Conservation (phyloP, 2,113 vertebrate genomes). For the Cacatua alba region DNA sequence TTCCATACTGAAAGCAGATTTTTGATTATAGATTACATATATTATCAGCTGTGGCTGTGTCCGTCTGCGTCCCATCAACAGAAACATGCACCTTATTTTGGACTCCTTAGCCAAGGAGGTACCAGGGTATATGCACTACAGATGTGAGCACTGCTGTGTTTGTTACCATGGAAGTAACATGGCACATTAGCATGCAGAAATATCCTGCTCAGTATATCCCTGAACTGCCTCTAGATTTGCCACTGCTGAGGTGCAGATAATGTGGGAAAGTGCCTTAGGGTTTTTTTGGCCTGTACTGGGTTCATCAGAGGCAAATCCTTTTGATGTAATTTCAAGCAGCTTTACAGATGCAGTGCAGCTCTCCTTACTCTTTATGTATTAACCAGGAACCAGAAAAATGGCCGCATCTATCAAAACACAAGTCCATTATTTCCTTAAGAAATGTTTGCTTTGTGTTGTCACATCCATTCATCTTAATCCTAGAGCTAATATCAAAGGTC, state of each 20-base stretch:
- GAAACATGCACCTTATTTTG: background rate
- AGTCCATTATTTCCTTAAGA: background rate
- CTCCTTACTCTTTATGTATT: background rate
- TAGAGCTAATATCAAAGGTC: background rate
- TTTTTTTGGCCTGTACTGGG: background rate
- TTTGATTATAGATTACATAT: background rate
- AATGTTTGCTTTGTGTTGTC: background rate
- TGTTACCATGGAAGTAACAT: rapidly evolving
- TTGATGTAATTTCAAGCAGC: background rate
- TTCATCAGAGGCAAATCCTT: background rate
- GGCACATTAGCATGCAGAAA: background rate
- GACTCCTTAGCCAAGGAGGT: background rate
- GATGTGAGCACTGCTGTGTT: background rate
- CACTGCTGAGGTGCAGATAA: background rate
- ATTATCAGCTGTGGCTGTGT: background rate
- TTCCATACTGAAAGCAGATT: background rate
- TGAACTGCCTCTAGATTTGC: background rate
- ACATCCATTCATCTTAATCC: background rate
- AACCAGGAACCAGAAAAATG: background rate
- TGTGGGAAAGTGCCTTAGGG: background rate
- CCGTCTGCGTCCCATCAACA: background rate
- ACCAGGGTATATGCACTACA: rapidly evolving
- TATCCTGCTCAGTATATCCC: background rate
- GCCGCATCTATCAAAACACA: background rate
- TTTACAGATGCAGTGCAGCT: background rate